phyloP scores from a whole-genome alignment of 2,888 invertebrate genomes.

The Torymus texanus region DNA sequence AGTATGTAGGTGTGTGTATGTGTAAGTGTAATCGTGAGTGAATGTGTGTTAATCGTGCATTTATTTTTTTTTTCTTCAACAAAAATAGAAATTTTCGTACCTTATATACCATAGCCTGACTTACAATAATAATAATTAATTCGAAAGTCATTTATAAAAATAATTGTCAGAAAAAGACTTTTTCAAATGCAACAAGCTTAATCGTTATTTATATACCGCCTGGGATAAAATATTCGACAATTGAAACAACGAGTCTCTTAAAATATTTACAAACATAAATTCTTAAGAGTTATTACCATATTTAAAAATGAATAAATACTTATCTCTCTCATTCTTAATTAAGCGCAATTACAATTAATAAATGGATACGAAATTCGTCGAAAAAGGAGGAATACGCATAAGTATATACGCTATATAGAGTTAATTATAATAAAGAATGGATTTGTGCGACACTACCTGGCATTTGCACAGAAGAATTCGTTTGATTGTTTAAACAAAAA shows the following conservation, averaged over 20 bases:
- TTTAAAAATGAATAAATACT: slow-evolving; percentile 16
- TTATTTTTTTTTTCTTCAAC: neutral
- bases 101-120: too few relatives aligned
- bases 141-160: neutral
- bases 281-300: neutral
- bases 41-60: too few relatives aligned
- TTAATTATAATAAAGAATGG: neutral
- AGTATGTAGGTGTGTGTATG: too few relatives aligned
- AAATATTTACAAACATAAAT: slow-evolving; percentile 41
- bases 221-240: slow-evolving; percentile 14
- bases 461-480: neutral
- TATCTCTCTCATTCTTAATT: too few relatives aligned
- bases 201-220: neutral
- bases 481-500: neutral
- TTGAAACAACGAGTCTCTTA: slow-evolving; percentile 20
- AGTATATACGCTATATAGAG: neutral
- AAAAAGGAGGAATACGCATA: neutral
- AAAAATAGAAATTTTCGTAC: neutral
- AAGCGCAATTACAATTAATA: too few relatives aligned
- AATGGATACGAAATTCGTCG: too few relatives aligned
- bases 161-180: slow-evolving; percentile 10
- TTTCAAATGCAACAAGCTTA: slow-evolving; percentile 32
- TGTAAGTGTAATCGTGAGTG: too few relatives aligned
- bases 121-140: too few relatives aligned
- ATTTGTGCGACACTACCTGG: slow-evolving; percentile 34